Evolutionary conservation across 2,888 invertebrate species (phyloP).

Genomic region (Acrobeloides nanus): DNA sequence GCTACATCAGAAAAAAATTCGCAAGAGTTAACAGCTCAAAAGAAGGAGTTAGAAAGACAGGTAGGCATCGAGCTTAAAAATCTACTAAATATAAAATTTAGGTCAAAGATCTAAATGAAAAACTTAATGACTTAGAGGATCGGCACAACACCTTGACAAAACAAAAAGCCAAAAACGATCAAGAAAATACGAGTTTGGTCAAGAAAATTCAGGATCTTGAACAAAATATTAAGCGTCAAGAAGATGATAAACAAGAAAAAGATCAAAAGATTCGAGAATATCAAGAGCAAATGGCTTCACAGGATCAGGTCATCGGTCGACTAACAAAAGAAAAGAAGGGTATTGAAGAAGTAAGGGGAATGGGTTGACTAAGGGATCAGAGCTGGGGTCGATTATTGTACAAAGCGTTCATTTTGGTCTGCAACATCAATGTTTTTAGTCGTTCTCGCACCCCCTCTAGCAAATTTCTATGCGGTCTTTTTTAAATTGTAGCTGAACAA

Average conservation of each 20-base stretch:
- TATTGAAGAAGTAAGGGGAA: no score
- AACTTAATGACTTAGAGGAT: conserved; percentile 48
- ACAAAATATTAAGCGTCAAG: conserved; percentile 74
- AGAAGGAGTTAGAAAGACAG: conserved; percentile 90
- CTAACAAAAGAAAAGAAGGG: conserved; percentile 85
- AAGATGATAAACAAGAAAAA: conserved; percentile 51
- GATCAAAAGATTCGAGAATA: conserved; percentile 56
- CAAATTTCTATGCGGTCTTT: no score
- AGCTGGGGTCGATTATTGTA: no score
- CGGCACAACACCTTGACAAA: conserved; percentile 45
- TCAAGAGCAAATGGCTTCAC: conserved; percentile 58
- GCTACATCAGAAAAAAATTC: conserved; percentile 86
- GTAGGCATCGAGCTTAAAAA: no score
- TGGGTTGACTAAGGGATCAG: no score
- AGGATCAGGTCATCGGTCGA: conserved; percentile 52
- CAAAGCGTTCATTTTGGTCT: no score
- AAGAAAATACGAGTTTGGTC: conserved; percentile 75
- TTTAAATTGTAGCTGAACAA: no score
- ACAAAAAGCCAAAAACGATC: conserved; percentile 68
- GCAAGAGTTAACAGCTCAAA: conserved; percentile 86
- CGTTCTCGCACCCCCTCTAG: no score
- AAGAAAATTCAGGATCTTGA: conserved; percentile 63
- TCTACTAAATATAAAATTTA: conserved; percentile 16
- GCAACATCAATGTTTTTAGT: no score
- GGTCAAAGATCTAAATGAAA: conserved; percentile 78